These are phyloP conservation scores for Onychomys torridus DNA, from an alignment of 2,797 vertebrate genomes.

Conservation along the genomic window DNA sequence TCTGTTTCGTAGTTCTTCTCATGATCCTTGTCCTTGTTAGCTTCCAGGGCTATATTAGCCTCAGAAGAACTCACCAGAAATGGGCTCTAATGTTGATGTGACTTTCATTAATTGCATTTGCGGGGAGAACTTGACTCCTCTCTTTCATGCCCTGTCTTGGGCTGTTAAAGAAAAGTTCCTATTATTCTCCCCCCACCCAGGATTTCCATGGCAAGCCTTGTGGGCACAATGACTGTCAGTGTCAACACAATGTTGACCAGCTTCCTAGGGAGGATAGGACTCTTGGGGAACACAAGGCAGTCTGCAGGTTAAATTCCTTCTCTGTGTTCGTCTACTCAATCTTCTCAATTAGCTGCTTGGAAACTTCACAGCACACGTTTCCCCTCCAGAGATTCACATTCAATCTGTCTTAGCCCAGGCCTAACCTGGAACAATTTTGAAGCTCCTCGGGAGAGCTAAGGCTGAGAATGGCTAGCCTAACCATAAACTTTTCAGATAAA, in stretches of 20 bases:
- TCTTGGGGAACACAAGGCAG: background rate
- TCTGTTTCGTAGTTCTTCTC: background rate
- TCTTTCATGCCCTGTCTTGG: background rate
- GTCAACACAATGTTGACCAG: background rate
- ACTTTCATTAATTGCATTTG: background rate
- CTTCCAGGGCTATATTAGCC: background rate
- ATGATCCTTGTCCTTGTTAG: background rate
- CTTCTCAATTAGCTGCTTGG: constrained; percentile 3
- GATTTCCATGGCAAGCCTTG: background rate
- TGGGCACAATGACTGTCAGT: background rate
- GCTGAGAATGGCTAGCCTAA: background rate
- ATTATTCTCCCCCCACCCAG: background rate
- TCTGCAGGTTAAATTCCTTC: background rate
- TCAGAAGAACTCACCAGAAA: background rate
- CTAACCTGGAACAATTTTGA: background rate
- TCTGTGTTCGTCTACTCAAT: background rate
- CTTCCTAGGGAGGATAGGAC: background rate
- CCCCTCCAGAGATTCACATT: background rate
- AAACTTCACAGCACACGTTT: background rate
- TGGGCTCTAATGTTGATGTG: background rate
- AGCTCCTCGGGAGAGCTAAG: background rate
- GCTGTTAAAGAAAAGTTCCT: background rate
- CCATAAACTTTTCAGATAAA: background rate
- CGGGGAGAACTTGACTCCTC: background rate
- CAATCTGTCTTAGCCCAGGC: background rate